phyloP scores from a whole-genome alignment of 1,140 invertebrate species.

The Pachypeltis micranthus region DNA sequence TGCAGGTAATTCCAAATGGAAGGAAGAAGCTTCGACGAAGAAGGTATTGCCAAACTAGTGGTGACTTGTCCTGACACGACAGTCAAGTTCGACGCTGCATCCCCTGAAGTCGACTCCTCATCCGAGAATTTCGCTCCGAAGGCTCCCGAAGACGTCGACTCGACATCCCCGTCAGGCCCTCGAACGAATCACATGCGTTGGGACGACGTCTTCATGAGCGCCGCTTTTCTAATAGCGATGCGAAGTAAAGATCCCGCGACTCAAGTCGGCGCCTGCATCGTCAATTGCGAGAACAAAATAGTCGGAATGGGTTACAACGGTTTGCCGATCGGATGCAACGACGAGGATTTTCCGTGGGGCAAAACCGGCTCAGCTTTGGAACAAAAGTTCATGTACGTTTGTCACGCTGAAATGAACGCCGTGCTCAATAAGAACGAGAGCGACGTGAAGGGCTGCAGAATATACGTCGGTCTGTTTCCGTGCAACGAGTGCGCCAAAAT shows the following conservation, averaged over 20 bases:
- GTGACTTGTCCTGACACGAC: neutral
- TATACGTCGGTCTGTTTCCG: conserved; percentile 83
- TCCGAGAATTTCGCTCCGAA: too few species aligned
- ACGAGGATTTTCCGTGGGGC: conserved; percentile 81
- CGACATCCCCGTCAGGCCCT: neutral
- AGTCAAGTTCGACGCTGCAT: neutral
- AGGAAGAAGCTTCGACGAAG: neutral
- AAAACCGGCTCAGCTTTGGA: conserved; percentile 46
- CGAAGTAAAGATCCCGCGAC: conserved; percentile 86
- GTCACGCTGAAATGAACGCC: conserved; percentile 95
- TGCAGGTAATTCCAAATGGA: neutral
- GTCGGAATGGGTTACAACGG: conserved; percentile 94
- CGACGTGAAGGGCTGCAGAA: conserved; percentile 61
- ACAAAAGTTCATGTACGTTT: conserved; percentile 81
- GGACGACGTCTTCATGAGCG: conserved; percentile 91
- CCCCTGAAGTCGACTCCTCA: conserved; percentile 16
- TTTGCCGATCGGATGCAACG: conserved; percentile 76
- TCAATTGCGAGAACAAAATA: conserved; percentile 78
- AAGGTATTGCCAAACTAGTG: neutral
- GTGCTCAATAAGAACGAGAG: conserved; percentile 80
- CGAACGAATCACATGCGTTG: conserved; percentile 53
- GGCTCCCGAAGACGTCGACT: conserved; percentile 2
- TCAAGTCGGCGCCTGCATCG: conserved; percentile 89
- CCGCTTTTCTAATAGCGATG: conserved; percentile 68
- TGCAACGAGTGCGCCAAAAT: conserved; percentile 95